Evolutionary conservation across 2,888 invertebrate genomes (phyloP).

Genomic region (Monochamus alternatus): DNA sequence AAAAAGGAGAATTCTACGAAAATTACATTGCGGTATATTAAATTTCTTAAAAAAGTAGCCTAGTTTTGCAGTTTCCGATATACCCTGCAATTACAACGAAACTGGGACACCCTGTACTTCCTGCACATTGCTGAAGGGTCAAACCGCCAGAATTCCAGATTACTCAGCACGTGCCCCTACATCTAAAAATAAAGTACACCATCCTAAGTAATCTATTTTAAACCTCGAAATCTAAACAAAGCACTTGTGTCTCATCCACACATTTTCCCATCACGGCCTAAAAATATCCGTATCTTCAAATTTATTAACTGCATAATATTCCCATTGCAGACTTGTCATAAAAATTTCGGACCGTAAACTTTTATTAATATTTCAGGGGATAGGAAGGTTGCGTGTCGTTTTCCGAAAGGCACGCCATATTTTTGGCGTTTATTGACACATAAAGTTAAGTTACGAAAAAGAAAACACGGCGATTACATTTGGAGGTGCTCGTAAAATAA

Average conservation of each 20-base stretch:
- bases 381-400: background rate
- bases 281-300: background rate
- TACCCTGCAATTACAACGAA: no score
- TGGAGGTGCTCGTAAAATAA: constrained; percentile 17
- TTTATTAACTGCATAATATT: background rate
- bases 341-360: background rate
- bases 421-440: constrained; percentile 25
- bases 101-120: background rate
- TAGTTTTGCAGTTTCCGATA: no score
- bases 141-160: background rate
- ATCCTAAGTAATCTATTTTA: constrained; percentile 11
- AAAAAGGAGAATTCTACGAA: no score
- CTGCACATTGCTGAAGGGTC: background rate
- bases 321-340: background rate
- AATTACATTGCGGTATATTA: no score
- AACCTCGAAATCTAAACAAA: constrained; percentile 19
- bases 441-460: constrained; percentile 23
- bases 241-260: constrained; percentile 4
- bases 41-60: no score
- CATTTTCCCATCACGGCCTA: background rate
- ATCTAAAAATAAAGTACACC: constrained; percentile 17
- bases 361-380: constrained; percentile 11
- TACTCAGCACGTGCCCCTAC: background rate
- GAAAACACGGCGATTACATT: constrained; percentile 23
- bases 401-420: background rate